Evolutionary conservation across 2,888 invertebrate genomes (phyloP), one percentile per base, ranked within the genome.

Genomic region (Drosophila rubida): DNA sequence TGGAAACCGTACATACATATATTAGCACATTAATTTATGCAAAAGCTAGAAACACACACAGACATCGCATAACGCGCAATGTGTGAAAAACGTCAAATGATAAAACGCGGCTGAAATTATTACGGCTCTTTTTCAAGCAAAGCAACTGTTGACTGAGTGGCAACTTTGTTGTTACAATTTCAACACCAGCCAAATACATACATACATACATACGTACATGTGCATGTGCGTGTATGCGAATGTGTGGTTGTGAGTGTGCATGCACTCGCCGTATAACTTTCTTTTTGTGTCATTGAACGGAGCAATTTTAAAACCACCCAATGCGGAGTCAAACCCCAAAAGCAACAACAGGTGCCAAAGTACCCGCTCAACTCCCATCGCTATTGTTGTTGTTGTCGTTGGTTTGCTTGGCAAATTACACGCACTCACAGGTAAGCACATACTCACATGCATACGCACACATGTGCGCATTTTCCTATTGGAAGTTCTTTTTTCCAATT

Each of bases 261-360:
- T 25, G 19, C 32, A 30, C 30, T 30, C 30, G 49, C 51, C 73
- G 69, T 76, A 66, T 76, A 81, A 80, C 78, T 80, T 86, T 85
- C 84, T 79, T 82, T 88, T 82, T 85, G 81, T 85, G 82, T 77
- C 81, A 83, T 72, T 80, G 71, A 69, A 67, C 80, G 72, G 63
- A 64, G 64, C 54, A 65, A 62, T 70, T 83, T 78, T 57, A 54
- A 73, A 75, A 54, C 39, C 60, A 61, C 80, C 68, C 74, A 75
- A 79, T 60, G 64, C 48, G 78, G 60, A 55, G 7, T 13, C 8
- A 5, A 37, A 27, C 48, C 55, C 41, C 39, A 59, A 35, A 35
- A 59, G 50, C 51, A 58, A 50, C 69, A 72, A 65, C 70, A 75
- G 77, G 54, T 72, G 61, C 51, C 51, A 58, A 44, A 41, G 61